Conservation (phyloP, 1,140 invertebrate genomes). For the Penaeus indicus region DNA sequence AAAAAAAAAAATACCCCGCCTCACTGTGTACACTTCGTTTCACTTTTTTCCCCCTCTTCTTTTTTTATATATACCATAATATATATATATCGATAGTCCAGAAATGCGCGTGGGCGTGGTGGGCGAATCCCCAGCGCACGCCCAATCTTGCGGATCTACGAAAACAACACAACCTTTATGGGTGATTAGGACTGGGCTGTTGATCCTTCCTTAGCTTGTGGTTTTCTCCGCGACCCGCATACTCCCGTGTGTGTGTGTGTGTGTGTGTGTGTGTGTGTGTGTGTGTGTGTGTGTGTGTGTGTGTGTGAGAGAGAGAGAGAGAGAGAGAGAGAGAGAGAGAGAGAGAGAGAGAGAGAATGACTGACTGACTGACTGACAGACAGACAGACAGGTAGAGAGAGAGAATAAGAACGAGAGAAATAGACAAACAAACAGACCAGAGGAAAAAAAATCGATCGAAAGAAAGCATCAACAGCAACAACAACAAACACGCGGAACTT, state of each 20-base stretch:
- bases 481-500: no score
- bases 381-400: no score
- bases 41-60: background rate
- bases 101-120: background rate
- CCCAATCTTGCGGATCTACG: conserved; percentile 29
- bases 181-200: conserved; percentile 17
- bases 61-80: background rate
- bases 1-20: no score
- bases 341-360: no score
- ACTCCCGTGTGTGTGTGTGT: conserved; percentile 12
- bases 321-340: no score
- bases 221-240: background rate
- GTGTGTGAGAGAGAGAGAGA: background rate
- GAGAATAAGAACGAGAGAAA: no score
- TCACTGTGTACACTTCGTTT: no score
- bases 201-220: background rate
- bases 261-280: conserved; percentile 32
- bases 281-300: conserved; percentile 19
- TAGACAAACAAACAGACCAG: no score
- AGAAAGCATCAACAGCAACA: no score
- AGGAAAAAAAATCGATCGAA: no score
- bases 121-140: background rate
- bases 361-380: no score
- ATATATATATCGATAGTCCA: no score
- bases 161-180: conserved; percentile 38